A percentile compares a stretch with the other conserved stretches of the same genome.
These are phyloP conservation scores for Bubalus kerabau DNA, from an alignment of 2,113 vertebrate genomes.

Conservation along the genomic window DNA sequence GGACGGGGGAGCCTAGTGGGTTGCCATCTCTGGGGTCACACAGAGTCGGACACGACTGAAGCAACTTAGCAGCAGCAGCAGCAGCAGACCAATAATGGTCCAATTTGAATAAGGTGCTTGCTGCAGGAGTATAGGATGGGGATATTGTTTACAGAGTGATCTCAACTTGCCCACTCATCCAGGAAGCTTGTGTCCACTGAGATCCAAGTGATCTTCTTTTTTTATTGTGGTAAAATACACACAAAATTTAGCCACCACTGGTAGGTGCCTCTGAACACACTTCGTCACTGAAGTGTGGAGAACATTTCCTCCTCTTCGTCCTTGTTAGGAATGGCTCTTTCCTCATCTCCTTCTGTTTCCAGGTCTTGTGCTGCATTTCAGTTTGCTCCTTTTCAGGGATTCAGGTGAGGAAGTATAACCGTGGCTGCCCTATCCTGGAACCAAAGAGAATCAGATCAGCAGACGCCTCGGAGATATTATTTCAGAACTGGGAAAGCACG, in stretches of 20 bases:
- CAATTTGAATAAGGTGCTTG: background rate
- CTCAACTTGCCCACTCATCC: background rate
- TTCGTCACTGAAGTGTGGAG: background rate
- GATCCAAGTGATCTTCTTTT: background rate
- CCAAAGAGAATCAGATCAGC: background rate
- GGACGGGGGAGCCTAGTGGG: too few relatives aligned
- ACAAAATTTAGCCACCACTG: too few relatives aligned
- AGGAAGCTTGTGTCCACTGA: background rate
- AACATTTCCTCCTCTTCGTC: accelerated
- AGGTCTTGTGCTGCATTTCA: background rate
- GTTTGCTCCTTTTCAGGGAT: background rate
- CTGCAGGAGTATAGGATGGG: background rate
- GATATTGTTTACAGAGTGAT: background rate
- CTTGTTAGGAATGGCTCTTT: too few relatives aligned
- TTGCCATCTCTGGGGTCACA: too few relatives aligned
- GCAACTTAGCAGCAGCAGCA: too few relatives aligned
- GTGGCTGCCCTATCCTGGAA: too few relatives aligned
- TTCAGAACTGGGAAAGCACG: background rate
- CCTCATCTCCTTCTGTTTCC: background rate
- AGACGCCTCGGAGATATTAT: accelerated
- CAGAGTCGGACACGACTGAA: too few relatives aligned
- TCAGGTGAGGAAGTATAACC: background rate
- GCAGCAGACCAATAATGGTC: background rate
- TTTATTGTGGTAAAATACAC: background rate
- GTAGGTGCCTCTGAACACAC: accelerated